A percentile compares a stretch with the other conserved stretches of the same genome.
Evolutionary conservation across 2,113 vertebrate genomes (phyloP).

Genomic region (Hemicordylus capensis): DNA sequence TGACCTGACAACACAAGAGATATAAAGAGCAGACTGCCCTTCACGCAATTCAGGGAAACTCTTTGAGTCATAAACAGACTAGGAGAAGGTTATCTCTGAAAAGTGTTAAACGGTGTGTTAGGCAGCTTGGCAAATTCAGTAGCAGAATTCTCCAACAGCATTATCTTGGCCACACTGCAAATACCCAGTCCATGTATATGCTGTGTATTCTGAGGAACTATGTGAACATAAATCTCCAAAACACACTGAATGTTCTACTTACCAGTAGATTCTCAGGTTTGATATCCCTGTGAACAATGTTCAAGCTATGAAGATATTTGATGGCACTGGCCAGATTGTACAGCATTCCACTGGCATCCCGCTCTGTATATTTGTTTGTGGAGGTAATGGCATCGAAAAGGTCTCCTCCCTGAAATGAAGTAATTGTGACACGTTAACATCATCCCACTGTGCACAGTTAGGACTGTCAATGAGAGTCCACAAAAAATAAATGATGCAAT

Average conservation of each 20-base stretch:
- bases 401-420: conserved; percentile 89
- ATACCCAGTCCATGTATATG: no score
- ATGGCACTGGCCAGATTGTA: conserved; percentile 97
- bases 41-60: background rate
- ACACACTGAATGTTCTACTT: conserved; percentile 56
- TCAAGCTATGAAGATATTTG: conserved; percentile 95
- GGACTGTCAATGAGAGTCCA: background rate
- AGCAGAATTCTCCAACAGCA: background rate
- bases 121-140: background rate
- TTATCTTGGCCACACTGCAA: background rate
- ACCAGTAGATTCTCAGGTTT: conserved; percentile 98
- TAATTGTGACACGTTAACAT: conserved; percentile 39
- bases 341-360: conserved; percentile 96
- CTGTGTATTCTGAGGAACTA: no score
- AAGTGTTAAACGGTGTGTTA: background rate
- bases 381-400: conserved; percentile 99
- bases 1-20: background rate
- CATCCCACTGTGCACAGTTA: background rate
- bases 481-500: background rate
- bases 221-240: conserved; percentile 1
- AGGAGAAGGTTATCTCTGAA: background rate
- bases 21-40: background rate
- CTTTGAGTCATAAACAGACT: background rate
- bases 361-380: conserved; percentile 95
- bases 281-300: conserved; percentile 97